These are phyloP conservation scores for Pyrochroa serraticornis DNA, from an alignment of 2,888 invertebrate species.

Conservation along the genomic window DNA sequence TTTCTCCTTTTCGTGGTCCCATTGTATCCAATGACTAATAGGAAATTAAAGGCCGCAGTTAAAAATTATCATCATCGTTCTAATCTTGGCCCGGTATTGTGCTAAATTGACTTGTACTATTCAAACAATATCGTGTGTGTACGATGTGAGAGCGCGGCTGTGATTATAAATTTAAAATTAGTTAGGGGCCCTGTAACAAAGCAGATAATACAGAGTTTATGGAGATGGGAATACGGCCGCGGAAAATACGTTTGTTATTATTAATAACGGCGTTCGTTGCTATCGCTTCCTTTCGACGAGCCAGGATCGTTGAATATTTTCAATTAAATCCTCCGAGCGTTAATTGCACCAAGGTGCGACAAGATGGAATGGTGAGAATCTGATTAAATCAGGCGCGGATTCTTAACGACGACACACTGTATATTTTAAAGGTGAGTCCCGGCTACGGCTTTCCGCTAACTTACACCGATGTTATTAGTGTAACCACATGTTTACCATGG, in stretches of 20 bases:
- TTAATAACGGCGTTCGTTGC: slow-evolving; percentile 6
- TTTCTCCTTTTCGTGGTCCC: slow-evolving; percentile 17
- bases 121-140: no score
- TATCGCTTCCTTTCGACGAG: slow-evolving; percentile 3
- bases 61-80: slow-evolving; percentile 20
- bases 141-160: no score
- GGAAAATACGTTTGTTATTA: neutral
- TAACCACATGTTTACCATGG: slow-evolving; percentile 50
- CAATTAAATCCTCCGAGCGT: neutral
- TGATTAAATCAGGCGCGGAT: slow-evolving; percentile 20
- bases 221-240: no score
- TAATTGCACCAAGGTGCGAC: slow-evolving; percentile 22
- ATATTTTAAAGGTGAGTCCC: slow-evolving; percentile 17
- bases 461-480: slow-evolving; percentile 47
- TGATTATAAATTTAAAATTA: no score
- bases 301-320: slow-evolving; percentile 15
- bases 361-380: slow-evolving; percentile 15
- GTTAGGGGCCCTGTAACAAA: no score
- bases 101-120: slow-evolving; percentile 8
- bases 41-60: slow-evolving; percentile 23
- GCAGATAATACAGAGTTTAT: no score
- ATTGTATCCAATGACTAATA: slow-evolving; percentile 24
- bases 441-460: slow-evolving; percentile 31
- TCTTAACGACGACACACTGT: slow-evolving; percentile 16
- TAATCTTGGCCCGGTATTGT: slow-evolving; percentile 18